These are phyloP conservation scores for Bradypodion ventrale DNA, from an alignment of 2,797 vertebrate genomes.

Conservation along the genomic window DNA sequence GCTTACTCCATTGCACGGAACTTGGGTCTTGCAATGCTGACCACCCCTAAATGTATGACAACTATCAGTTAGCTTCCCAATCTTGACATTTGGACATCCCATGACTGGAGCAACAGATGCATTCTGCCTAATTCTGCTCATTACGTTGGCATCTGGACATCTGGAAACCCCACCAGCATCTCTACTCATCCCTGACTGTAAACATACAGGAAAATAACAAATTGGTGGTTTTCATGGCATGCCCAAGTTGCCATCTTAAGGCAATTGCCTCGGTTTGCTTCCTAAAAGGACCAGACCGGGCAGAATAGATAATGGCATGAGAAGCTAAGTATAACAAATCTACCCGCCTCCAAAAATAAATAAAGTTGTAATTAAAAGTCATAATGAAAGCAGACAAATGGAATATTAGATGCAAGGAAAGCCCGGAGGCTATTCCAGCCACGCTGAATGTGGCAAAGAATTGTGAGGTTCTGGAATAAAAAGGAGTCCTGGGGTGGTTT, in stretches of 20 bases:
- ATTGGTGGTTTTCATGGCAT: not conserved
- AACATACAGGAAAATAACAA: not conserved
- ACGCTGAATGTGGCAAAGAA: not conserved
- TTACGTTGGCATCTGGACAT: not conserved
- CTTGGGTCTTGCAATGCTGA: too few species aligned
- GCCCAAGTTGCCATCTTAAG: not conserved
- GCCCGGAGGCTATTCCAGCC: not conserved
- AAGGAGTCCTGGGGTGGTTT: not conserved
- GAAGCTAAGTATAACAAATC: not conserved
- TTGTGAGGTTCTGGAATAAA: not conserved
- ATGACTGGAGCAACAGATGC: not conserved
- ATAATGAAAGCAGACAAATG: not conserved
- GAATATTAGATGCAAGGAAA: not conserved
- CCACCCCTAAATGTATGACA: too few species aligned
- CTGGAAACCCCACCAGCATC: not conserved
- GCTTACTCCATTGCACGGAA: too few species aligned
- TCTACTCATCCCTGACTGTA: not conserved
- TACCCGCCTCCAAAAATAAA: not conserved
- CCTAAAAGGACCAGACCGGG: not conserved
- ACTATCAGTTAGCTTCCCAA: too few species aligned
- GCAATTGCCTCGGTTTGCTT: not conserved
- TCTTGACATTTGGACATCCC: not conserved
- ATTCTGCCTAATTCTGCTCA: not conserved
- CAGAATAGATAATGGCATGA: not conserved
- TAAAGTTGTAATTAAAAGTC: not conserved